phyloP scores from a whole-genome alignment of 2,113 vertebrate species.

The Hemibagrus wyckioides region DNA sequence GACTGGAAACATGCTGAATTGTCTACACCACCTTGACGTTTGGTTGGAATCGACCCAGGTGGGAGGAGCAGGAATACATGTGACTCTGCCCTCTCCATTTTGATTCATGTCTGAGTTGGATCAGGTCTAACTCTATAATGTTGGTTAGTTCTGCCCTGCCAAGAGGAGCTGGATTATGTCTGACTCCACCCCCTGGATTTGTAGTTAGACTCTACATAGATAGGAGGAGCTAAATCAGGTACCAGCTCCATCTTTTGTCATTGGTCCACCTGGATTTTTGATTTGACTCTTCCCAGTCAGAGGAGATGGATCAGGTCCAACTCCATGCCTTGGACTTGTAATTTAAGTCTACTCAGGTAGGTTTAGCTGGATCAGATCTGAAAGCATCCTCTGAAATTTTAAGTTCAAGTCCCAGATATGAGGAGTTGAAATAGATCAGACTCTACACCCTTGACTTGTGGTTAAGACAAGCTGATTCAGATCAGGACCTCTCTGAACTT shows the following conservation, averaged over 20 bases:
- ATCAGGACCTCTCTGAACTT: neutral
- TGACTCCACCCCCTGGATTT: neutral
- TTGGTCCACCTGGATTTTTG: no score
- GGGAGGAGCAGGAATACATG: neutral
- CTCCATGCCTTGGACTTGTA: neutral
- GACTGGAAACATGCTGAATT: neutral
- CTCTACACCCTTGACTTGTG: neutral
- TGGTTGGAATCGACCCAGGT: neutral
- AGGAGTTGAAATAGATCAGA: neutral
- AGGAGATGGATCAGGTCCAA: no score
- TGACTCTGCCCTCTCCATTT: neutral
- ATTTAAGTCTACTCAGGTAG: neutral
- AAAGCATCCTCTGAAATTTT: neutral
- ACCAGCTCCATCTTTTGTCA: no score
- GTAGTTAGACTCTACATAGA: neutral
- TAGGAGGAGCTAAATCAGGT: neutral
- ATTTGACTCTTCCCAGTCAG: no score
- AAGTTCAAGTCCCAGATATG: neutral
- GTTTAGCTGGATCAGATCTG: neutral
- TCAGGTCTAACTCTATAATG: neutral
- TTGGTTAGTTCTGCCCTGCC: neutral
- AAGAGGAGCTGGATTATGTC: neutral
- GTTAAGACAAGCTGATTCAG: neutral
- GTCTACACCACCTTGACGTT: neutral
- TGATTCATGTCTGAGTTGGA: neutral